A percentile compares a stretch with the other conserved stretches of the same genome.
Evolutionary conservation across 2,113 vertebrate genomes (phyloP).

Genomic region (Meleagris gallopavo): DNA sequence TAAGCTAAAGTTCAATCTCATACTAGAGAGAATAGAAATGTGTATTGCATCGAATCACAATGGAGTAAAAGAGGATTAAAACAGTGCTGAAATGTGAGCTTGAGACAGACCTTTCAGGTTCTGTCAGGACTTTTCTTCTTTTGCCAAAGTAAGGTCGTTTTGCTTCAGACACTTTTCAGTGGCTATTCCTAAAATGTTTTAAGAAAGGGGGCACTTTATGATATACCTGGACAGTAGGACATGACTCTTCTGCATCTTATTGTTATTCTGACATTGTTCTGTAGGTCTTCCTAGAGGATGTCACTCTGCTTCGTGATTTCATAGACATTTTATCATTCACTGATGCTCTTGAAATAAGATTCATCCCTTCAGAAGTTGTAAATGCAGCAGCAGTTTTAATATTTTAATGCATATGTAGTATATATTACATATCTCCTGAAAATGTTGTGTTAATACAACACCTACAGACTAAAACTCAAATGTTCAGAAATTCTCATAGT

Average conservation of each 20-base stretch:
- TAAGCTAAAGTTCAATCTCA: neutral
- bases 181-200: neutral
- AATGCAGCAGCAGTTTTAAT: neutral
- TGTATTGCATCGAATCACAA: neutral
- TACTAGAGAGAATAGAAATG: accelerated
- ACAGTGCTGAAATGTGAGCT: neutral
- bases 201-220: neutral
- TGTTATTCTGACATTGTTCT: slow-evolving; percentile 44
- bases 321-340: slow-evolving; percentile 40
- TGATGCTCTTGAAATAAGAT: slow-evolving; percentile 36
- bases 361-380: neutral
- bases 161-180: neutral
- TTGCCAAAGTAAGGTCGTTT: neutral
- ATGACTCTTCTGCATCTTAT: neutral
- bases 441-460: neutral
- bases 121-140: neutral
- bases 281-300: slow-evolving; percentile 27
- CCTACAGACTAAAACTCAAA: neutral
- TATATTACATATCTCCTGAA: neutral
- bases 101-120: neutral
- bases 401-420: neutral
- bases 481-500: neutral
- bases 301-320: slow-evolving; percentile 36
- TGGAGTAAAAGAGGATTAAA: neutral
- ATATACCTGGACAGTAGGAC: neutral